Percentiles rank a stretch among this genome's conserved stretches.
Conservation (phyloP, 2,888 invertebrate genomes). For the Acrocyrtus sp. region DNA sequence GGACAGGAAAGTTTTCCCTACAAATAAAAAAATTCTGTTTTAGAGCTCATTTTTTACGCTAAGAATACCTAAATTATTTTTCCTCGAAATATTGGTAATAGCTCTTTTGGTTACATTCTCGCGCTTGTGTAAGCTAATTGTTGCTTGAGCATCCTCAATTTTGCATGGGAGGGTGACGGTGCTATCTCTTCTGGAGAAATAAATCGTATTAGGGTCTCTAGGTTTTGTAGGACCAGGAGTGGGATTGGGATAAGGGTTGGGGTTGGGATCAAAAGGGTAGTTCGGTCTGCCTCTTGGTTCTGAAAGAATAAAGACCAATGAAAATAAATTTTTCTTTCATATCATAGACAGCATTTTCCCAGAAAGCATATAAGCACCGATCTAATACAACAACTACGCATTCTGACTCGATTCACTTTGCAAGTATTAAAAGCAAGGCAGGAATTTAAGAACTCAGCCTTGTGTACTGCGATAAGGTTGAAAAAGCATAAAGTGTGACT, state of each 20-base stretch:
- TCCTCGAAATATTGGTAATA: too few relatives aligned
- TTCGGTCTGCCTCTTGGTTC: slow-evolving; percentile 26
- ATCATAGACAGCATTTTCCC: too few relatives aligned
- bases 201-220: slow-evolving; percentile 36
- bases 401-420: too few relatives aligned
- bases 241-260: neutral
- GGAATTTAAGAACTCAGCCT: too few relatives aligned
- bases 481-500: too few relatives aligned
- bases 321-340: neutral
- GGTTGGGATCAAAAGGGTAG: slow-evolving; percentile 20
- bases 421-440: too few relatives aligned
- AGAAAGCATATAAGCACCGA: too few relatives aligned
- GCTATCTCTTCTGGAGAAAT: slow-evolving; percentile 15
- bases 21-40: neutral
- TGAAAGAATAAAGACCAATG: neutral
- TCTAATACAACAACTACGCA: too few relatives aligned
- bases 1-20: slow-evolving; percentile 35
- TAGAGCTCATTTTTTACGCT: too few relatives aligned
- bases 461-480: too few relatives aligned
- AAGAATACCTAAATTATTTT: too few relatives aligned
- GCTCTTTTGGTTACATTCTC: slow-evolving; percentile 8
- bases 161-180: slow-evolving; percentile 27
- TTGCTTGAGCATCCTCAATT: slow-evolving; percentile 37
- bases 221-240: too few relatives aligned
- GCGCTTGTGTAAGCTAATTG: slow-evolving; percentile 32